Conservation (phyloP, 1,140 invertebrate genomes). For the Bombyx mori region ASM3026992v2 NC_085120.1:3307501-3308000, state of each 20-base stretch:
- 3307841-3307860: constrained; percentile 12
- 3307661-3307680: background rate
- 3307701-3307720: background rate
- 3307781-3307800: constrained; percentile 17
- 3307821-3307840: constrained; percentile 17
- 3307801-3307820: constrained; percentile 15
- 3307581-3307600: no score
- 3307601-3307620: no score
- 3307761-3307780: constrained; percentile 10
- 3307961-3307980: no score
- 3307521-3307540: no score
- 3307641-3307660: no score
- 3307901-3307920: constrained; percentile 1
- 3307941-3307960: background rate
- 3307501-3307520: no score
- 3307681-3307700: background rate
- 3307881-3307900: constrained; percentile 14
- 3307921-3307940: constrained; percentile 2
- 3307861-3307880: background rate
- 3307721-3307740: constrained; percentile 12
- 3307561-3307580: no score
- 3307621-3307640: no score
- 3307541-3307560: no score
- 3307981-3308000: no score
- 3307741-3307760: constrained; percentile 6